Percentiles rank a stretch among this genome's conserved stretches.
Evolutionary conservation across 2,888 invertebrate genomes (phyloP).

Genomic region (Drosophila koepferae): DNA sequence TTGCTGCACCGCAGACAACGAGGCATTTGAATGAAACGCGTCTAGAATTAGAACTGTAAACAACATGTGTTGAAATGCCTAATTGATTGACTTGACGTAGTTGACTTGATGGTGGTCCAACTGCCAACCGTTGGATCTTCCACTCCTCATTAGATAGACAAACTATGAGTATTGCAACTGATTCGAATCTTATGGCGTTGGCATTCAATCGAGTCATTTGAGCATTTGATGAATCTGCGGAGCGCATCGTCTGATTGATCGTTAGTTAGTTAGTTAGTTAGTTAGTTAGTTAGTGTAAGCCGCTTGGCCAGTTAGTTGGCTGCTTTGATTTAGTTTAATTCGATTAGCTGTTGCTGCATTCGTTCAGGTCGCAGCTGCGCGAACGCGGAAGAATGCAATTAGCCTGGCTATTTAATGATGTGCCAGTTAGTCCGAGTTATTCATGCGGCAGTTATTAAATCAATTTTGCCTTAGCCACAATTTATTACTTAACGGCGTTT

Average conservation of each 20-base stretch:
- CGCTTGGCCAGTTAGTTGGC: slow-evolving; percentile 31
- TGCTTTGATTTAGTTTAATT: slow-evolving; percentile 45
- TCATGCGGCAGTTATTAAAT: slow-evolving; percentile 54
- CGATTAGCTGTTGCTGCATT: slow-evolving; percentile 38
- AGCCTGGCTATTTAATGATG: slow-evolving; percentile 63
- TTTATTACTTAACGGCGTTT: slow-evolving; percentile 71
- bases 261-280: slow-evolving; percentile 21
- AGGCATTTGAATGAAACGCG: slow-evolving; percentile 70
- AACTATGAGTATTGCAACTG: slow-evolving; percentile 31
- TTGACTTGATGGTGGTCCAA: slow-evolving; percentile 50
- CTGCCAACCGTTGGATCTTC: neutral
- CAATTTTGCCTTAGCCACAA: slow-evolving; percentile 50
- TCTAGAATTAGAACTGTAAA: slow-evolving; percentile 78
- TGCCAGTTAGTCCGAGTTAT: slow-evolving; percentile 11
- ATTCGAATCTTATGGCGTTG: slow-evolving; percentile 71
- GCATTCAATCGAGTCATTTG: slow-evolving; percentile 59
- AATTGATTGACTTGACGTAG: slow-evolving; percentile 76
- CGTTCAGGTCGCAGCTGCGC: slow-evolving; percentile 27
- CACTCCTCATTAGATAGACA: slow-evolving; percentile 23
- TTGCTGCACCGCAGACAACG: slow-evolving; percentile 50
- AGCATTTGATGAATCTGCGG: slow-evolving; percentile 57
- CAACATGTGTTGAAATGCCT: slow-evolving; percentile 79
- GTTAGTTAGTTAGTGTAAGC: slow-evolving; percentile 7
- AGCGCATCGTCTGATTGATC: slow-evolving; percentile 50
- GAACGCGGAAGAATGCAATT: slow-evolving; percentile 77